These are phyloP conservation scores for Xiphias gladius DNA, from an alignment of 2,113 vertebrate genomes.

Conservation along the genomic window DNA sequence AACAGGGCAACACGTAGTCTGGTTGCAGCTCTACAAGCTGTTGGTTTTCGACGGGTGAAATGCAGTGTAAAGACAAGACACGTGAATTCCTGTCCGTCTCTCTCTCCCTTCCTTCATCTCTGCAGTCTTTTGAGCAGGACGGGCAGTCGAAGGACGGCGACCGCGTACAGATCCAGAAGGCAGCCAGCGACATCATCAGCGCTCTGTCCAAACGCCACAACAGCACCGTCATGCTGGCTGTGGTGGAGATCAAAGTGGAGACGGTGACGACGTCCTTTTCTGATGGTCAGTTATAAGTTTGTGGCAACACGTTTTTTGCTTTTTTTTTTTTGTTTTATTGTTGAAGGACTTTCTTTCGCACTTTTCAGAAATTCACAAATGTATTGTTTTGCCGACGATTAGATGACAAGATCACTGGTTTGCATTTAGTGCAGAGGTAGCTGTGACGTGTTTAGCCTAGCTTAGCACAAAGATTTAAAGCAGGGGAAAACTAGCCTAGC, in stretches of 20 bases:
- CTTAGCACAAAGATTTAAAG: too few relatives aligned
- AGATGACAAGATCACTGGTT: too few relatives aligned
- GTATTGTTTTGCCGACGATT: too few relatives aligned
- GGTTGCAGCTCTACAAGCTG: too few relatives aligned
- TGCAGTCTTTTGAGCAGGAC: slow-evolving; percentile 89
- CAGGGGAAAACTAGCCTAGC: background rate
- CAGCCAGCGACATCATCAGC: slow-evolving; percentile 87
- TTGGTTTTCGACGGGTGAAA: too few relatives aligned
- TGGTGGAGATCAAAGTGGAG: slow-evolving; percentile 94
- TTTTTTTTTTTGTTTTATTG: too few relatives aligned
- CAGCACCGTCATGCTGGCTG: slow-evolving; percentile 90
- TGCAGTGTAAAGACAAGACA: background rate
- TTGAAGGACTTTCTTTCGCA: too few relatives aligned
- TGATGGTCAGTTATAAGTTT: slow-evolving; percentile 82
- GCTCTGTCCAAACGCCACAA: slow-evolving; percentile 92
- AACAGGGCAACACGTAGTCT: too few relatives aligned
- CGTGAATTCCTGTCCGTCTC: background rate
- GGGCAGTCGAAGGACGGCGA: slow-evolving; percentile 84
- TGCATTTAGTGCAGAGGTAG: too few relatives aligned
- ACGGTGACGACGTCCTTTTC: slow-evolving; percentile 80
- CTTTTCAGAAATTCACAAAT: too few relatives aligned
- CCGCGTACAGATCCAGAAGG: slow-evolving; percentile 88
- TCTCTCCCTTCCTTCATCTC: background rate
- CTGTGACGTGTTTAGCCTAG: too few relatives aligned
- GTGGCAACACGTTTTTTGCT: too few relatives aligned